Percentiles rank a stretch among this genome's conserved stretches.
Conservation (phyloP, 2,113 vertebrate species). For the Platysteira castanea region DNA sequence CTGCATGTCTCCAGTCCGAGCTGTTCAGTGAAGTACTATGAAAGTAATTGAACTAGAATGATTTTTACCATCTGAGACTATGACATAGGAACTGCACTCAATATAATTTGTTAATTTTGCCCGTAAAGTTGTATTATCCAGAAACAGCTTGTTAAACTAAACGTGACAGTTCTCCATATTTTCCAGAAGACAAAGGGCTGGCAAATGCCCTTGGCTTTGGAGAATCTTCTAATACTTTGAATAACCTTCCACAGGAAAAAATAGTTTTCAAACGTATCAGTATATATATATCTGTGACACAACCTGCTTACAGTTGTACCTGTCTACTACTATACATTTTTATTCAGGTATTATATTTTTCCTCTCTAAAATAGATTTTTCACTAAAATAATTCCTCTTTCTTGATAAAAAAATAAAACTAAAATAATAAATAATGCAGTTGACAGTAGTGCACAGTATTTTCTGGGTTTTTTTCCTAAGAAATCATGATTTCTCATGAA, state of each 20-base stretch:
- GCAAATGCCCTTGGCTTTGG: background rate
- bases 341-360: background rate
- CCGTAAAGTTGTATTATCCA: background rate
- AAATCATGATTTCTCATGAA: background rate
- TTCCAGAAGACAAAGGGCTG: background rate
- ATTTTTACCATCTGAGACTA: background rate
- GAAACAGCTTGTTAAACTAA: background rate
- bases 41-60: background rate
- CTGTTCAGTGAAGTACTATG: background rate
- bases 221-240: background rate
- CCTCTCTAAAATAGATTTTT: background rate
- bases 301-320: background rate
- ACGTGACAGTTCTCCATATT: background rate
- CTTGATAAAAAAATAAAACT: background rate
- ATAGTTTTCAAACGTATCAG: background rate
- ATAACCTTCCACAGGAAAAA: background rate
- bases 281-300: background rate
- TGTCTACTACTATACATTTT: background rate
- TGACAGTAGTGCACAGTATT: background rate
- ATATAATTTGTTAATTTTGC: background rate
- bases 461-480: background rate
- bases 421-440: background rate
- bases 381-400: background rate
- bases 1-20: background rate
- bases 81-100: background rate